A percentile compares a stretch with the other conserved stretches of the same genome.
phyloP scores from a whole-genome alignment of 2,888 invertebrate genomes.

The Mamestra brassicae region DNA sequence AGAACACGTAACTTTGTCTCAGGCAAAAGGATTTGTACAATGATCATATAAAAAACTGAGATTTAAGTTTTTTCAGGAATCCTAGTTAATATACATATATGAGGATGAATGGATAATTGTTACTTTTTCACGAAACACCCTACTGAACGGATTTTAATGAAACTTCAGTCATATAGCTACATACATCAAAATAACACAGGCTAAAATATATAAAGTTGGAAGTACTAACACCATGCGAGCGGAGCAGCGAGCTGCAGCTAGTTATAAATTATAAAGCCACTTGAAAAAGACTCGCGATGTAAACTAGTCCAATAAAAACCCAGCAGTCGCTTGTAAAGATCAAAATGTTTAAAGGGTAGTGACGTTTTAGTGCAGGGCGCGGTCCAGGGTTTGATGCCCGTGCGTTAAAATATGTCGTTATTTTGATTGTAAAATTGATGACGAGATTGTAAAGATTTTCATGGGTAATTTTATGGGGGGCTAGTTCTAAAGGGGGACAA shows the following conservation, averaged over 20 bases:
- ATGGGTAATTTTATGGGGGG: conserved; percentile 65
- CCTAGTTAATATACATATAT: background rate
- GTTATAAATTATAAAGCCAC: conserved; percentile 16
- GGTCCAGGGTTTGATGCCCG: conserved; percentile 65
- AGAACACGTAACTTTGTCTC: no score
- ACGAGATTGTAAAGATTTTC: conserved; percentile 68
- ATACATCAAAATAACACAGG: no score
- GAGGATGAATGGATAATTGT: background rate
- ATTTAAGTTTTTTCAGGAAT: no score
- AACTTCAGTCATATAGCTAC: background rate
- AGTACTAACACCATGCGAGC: background rate
- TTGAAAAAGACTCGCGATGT: conserved; percentile 27
- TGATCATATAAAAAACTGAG: no score
- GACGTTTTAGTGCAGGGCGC: conserved; percentile 64
- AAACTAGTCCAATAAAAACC: conserved; percentile 58
- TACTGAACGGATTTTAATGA: background rate
- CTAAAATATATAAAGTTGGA: no score
- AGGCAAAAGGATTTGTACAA: no score
- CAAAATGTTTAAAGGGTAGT: conserved; percentile 67
- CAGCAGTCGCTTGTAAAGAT: conserved; percentile 54
- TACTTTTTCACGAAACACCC: background rate
- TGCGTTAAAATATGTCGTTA: conserved; percentile 69
- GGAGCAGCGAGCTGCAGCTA: background rate
- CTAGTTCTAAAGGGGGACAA: conserved; percentile 60
- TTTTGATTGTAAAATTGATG: conserved; percentile 71